Conservation (phyloP, 1,140 invertebrate species). For the Lepidurus apus region DNA sequence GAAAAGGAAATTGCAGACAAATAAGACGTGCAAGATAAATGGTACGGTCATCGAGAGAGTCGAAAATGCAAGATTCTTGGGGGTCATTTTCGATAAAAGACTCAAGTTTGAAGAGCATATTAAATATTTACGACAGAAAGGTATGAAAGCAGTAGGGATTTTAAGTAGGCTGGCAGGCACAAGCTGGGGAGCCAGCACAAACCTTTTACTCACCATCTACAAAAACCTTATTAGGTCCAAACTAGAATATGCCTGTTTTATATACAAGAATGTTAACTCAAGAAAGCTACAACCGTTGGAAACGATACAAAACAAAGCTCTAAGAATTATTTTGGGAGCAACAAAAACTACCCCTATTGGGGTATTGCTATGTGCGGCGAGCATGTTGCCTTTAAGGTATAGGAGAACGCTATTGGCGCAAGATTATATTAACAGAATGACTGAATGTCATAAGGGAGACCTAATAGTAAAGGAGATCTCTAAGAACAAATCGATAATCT, state of each 20-base stretch:
- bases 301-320: background rate
- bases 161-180: background rate
- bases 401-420: background rate
- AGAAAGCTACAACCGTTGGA: background rate
- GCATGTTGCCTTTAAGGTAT: background rate
- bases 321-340: background rate
- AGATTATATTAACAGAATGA: constrained; percentile 2
- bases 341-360: background rate
- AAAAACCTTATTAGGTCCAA: background rate
- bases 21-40: background rate
- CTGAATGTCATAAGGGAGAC: background rate
- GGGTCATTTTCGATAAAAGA: constrained; percentile 6
- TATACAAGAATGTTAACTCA: background rate
- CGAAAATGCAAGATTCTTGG: background rate
- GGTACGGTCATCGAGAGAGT: background rate
- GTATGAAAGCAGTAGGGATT: background rate
- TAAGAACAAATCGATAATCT: background rate
- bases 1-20: background rate
- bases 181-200: background rate
- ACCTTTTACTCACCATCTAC: too few relatives aligned
- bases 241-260: background rate
- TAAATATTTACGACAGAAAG: background rate
- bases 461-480: background rate
- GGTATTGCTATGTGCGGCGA: background rate
- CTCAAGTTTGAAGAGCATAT: constrained; percentile 5